Base-by-base conservation (phyloP, 2,113 vertebrate species). In the Tachysurus fulvidraco region DNA sequence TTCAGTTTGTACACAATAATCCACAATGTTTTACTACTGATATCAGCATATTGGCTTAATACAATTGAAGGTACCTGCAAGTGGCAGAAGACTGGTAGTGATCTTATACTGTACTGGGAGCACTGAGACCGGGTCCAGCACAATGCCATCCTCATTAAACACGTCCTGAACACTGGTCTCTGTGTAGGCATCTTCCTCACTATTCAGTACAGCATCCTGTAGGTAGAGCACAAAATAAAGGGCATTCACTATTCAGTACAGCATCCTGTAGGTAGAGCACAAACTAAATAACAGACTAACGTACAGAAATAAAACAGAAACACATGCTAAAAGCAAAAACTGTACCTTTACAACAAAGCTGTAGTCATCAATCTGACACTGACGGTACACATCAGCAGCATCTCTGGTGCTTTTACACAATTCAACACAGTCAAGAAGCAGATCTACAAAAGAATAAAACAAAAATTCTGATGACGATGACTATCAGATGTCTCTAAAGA, bases 101-200 rank as follows among this genome's bases (percentile, higher is more conserved):
- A 97, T 94, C 87, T 99, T 95, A 93, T 98, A 99, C 81, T 96
- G 96, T 14, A 97, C 94, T 10, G 97, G 98, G 0, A 99, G 95
- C 79, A 96, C 95, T 21, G 92, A 93, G 46, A 95, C 92, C 0
- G 96, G 92, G 89, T 99, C 97, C 28, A 99, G 96, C 69, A 99
- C 96, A 52, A 99, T 97, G 41, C 97, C 96, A 54, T 99, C 98
- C 88, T 99, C 98, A 28, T 91, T 96, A 90, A 99, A 99, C 88
- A 97, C 94, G 80, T 98, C 95, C 85, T 96, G 92, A n/a, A 94
- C 97, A 8, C 92, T 95, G 95, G 96, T 98, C 77, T 98, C 96
- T 64, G 95, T 94, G 64, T 94, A 97, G 0, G 94, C 94, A 85
- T 98, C 96, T 90, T 95, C 95, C 11, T 96, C 96, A 59, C 95